Percentiles rank a stretch among this genome's conserved stretches.
Conservation (phyloP, 2,888 invertebrate species). For the Pseudococcus viburni region DNA sequence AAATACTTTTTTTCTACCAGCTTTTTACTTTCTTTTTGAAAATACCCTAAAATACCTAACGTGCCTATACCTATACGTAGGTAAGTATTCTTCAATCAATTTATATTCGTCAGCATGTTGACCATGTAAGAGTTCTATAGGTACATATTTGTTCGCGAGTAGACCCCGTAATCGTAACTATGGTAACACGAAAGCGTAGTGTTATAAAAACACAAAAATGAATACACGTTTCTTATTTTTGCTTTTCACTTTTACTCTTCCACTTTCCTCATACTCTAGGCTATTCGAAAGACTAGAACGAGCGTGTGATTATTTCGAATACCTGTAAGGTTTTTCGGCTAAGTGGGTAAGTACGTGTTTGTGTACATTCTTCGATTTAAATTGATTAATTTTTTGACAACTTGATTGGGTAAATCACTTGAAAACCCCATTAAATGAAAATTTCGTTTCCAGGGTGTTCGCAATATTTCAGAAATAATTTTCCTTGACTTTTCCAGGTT, state of each 20-base stretch:
- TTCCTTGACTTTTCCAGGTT: too few species aligned
- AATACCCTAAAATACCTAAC: not conserved
- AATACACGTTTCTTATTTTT: conserved; percentile 24
- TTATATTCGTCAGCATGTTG: conserved; percentile 51
- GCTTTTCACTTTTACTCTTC: conserved; percentile 2
- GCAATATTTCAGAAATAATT: too few species aligned
- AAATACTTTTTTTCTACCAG: not conserved
- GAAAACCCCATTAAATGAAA: too few species aligned
- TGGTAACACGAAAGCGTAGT: conserved; percentile 37
- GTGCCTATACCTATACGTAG: not conserved
- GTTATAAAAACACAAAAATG: conserved; percentile 56
- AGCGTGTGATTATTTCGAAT: conserved; percentile 18
- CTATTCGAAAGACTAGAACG: not conserved
- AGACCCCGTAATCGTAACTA: conserved; percentile 13
- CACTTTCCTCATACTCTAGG: not conserved
- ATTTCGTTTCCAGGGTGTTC: too few species aligned
- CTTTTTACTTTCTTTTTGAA: not conserved
- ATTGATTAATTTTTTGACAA: not conserved
- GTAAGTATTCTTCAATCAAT: conserved; percentile 5
- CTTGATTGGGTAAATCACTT: too few species aligned
- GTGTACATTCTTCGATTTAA: not conserved
- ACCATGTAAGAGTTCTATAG: conserved; percentile 30
- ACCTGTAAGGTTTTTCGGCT: not conserved
- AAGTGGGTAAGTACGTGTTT: not conserved
- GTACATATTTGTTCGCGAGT: conserved; percentile 39